These are phyloP conservation scores for Scaptomyza reducta DNA, from an alignment of 2,888 invertebrate genomes.

Conservation along the genomic window DNA sequence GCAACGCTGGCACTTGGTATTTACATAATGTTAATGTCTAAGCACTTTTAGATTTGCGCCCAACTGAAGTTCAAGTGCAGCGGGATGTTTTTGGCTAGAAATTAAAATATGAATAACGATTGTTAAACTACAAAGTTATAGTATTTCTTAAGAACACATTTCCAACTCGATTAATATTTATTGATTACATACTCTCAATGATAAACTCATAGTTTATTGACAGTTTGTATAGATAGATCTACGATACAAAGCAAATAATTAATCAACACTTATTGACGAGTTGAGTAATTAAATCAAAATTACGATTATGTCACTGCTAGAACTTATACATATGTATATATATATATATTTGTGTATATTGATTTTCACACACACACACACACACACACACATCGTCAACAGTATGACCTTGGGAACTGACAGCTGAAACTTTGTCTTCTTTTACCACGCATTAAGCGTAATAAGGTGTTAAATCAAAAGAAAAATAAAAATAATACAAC, in stretches of 20 bases:
- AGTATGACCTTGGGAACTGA: not conserved
- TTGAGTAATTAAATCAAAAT: slow-evolving; percentile 12
- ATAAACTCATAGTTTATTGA: not conserved
- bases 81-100: not conserved
- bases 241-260: slow-evolving; percentile 18
- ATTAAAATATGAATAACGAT: not conserved
- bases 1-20: slow-evolving; percentile 15
- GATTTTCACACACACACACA: not conserved
- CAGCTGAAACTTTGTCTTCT: not conserved
- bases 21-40: slow-evolving; percentile 7
- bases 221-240: not conserved
- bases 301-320: slow-evolving; percentile 10
- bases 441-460: not conserved
- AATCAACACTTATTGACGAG: slow-evolving; percentile 2
- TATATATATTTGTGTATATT: not conserved
- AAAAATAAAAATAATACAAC: not conserved
- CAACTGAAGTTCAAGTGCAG: slow-evolving; percentile 11
- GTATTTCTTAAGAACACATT: not conserved
- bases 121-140: too few relatives aligned
- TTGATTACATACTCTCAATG: not conserved
- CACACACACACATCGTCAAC: not conserved
- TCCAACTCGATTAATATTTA: not conserved
- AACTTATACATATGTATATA: not conserved
- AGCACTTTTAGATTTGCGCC: not conserved
- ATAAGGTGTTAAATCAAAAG: not conserved